These are phyloP conservation scores for Sanderia malayensis DNA, from an alignment of 30 jellyfish, hydroid and myxozoan species.

Conservation along the genomic window DNA sequence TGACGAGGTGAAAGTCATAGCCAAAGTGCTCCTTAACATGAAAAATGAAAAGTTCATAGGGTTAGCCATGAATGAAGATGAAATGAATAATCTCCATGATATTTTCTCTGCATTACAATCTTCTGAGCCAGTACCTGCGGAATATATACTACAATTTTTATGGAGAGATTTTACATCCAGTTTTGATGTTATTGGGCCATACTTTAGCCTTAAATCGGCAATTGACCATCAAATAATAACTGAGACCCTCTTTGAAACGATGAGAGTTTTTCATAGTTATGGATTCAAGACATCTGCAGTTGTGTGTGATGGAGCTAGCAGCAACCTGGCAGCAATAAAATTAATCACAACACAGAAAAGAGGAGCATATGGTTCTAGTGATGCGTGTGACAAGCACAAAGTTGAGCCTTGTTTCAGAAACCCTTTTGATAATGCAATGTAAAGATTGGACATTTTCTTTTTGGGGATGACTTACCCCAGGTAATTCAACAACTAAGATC, in stretches of 20 bases:
- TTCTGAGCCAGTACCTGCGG: constrained; percentile 33
- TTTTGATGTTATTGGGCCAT: constrained; percentile 29
- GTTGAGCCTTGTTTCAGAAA: no score
- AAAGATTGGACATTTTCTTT: no score
- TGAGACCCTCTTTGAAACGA: constrained; percentile 25
- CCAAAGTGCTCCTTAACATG: constrained; percentile 25
- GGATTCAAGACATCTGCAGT: constrained; percentile 9
- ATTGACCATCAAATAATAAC: constrained; percentile 4
- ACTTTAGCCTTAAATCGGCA: constrained; percentile 17
- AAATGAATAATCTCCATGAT: constrained; percentile 15
- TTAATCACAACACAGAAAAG: neutral
- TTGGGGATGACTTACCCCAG: no score
- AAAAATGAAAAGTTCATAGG: constrained; percentile 26
- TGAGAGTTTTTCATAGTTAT: constrained; percentile 5
- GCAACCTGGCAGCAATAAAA: constrained; percentile 33
- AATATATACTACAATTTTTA: constrained; percentile 23
- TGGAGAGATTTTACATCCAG: constrained; percentile 53
- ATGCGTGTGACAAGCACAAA: constrained; percentile 14
- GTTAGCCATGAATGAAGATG: constrained; percentile 38
- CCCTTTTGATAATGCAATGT: no score
- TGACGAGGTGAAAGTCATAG: constrained; percentile 21
- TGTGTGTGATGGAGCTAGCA: constrained; percentile 31
- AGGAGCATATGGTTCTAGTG: constrained; percentile 30
- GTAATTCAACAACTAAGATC: no score
- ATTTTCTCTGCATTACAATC: constrained; percentile 3